Evolutionary conservation across 2,113 vertebrate genomes (phyloP), one percentile per base, ranked within the genome.

Genomic region (Pteruthius melanotis): DNA sequence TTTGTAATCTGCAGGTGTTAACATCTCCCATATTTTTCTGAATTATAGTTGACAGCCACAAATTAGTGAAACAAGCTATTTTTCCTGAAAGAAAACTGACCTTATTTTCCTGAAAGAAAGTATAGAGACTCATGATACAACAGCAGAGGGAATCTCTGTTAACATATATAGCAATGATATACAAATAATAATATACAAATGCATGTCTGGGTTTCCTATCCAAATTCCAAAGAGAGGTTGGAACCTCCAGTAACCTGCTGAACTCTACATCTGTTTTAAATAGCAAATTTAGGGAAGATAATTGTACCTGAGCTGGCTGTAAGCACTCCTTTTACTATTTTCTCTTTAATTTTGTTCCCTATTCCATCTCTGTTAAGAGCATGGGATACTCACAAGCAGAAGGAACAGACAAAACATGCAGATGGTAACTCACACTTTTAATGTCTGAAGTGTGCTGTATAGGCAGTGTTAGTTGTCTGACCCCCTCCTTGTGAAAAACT

Each of bases 141-240:
- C 97, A 98, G 96, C 97, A 98, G 98, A 97, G 97, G 95, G 97
- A 97, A 98, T 97, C 96, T 98, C 97, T 97, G 97, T 98, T 97
- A 97, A 96, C 97, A 96, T 80, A 22, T 27, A 12, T 18, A 68
- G 14, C 17, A 31, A 26, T 27, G 59, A 68, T 22, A 35, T 31
- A 14, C 21, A 68, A 37, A 66, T 68, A 42, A 27, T 66, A 11
- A 52, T 52, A 64, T 9, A 42, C 3, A 74, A 72, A 74, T 87
- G 89, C 94, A 92, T 98, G 95, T 97, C 94, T 97, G 97, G 96
- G 95, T 97, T 97, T 98, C 93, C 94, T 20, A 86, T 91, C 18
- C 68, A 42, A 75, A 75, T 83, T 97, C 92, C 94, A 83, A 52
- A 44, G 21, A 64, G 27, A 69, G 4, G 24, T 44, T 63, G 50